phyloP scores from a whole-genome alignment of 2,797 vertebrate genomes.

The Pseudotriccus pelzelni region DNA sequence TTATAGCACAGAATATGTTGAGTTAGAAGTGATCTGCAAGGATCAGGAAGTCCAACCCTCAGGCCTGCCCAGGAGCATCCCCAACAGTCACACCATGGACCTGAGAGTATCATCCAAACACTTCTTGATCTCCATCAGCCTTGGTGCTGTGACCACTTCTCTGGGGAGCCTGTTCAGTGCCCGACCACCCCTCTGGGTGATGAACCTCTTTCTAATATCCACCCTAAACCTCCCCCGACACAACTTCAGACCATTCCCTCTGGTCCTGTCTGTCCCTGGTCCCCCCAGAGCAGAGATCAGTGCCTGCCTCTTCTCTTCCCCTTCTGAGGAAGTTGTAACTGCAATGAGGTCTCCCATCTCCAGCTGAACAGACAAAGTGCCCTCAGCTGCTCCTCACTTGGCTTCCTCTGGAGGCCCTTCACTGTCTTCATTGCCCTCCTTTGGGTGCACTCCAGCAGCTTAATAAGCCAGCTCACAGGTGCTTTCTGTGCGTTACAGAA shows the following conservation, averaged over 20 bases:
- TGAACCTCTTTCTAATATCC: background rate
- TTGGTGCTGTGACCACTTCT: background rate
- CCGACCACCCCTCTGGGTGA: background rate
- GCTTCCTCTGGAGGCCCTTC: background rate
- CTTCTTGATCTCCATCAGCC: background rate
- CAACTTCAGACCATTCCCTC: background rate
- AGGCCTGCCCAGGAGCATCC: background rate
- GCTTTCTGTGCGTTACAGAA: background rate
- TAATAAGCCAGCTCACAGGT: background rate
- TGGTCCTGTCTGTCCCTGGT: background rate
- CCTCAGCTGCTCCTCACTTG: background rate
- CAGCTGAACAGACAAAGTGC: background rate
- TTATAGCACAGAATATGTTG: background rate
- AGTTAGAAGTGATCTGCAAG: background rate
- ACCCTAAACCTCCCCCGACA: background rate
- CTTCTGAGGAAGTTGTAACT: background rate
- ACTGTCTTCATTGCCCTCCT: background rate
- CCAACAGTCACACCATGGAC: background rate
- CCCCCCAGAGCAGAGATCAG: background rate
- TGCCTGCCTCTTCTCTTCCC: background rate
- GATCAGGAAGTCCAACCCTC: background rate
- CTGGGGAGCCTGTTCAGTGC: background rate
- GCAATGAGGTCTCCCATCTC: background rate
- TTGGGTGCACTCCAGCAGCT: background rate
- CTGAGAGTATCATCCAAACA: background rate